Evolutionary conservation across 2,113 vertebrate genomes (phyloP).

Genomic region (Turdus rufiventris): DNA sequence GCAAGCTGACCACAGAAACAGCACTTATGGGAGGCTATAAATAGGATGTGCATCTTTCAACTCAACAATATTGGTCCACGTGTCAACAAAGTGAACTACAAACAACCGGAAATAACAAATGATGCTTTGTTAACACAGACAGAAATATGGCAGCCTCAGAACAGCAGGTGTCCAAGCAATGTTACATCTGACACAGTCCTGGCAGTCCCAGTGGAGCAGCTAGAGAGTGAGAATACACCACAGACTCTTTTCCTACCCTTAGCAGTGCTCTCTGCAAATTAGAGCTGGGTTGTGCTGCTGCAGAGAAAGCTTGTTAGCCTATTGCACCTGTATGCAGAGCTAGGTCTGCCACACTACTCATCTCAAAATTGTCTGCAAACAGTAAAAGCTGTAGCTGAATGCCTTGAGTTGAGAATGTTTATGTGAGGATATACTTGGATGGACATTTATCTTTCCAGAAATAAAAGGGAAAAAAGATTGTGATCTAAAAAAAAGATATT

Average conservation of each 20-base stretch:
- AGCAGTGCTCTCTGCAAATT: neutral
- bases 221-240: neutral
- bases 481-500: no score
- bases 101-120: neutral
- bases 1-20: neutral
- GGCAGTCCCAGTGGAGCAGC: neutral
- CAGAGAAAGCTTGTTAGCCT: neutral
- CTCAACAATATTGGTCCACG: neutral
- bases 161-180: neutral
- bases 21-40: neutral
- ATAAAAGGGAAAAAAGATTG: neutral
- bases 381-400: neutral
- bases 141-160: neutral
- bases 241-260: neutral
- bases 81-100: neutral
- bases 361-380: neutral
- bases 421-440: neutral
- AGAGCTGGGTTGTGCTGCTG: neutral
- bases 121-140: neutral
- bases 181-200: neutral
- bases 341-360: neutral
- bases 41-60: neutral
- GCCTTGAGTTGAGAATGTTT: neutral
- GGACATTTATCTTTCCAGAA: neutral
- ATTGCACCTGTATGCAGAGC: neutral